Conservation (phyloP, 2,113 vertebrate species). For the Clarias batrachus region DNA sequence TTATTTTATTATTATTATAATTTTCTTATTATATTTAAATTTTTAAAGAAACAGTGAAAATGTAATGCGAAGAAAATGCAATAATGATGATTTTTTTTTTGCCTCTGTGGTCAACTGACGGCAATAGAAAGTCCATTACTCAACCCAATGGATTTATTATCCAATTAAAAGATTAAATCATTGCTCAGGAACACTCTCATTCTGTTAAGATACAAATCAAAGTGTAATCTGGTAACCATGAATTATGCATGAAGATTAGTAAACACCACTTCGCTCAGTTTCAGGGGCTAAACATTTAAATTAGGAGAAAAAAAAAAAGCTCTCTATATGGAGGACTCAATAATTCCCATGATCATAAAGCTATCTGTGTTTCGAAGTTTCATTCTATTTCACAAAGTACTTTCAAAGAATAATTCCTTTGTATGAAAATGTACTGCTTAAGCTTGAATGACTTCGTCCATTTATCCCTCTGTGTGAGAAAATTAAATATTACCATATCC, state of each 20-base stretch:
- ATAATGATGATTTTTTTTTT: constrained; percentile 34
- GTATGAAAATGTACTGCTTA: background rate
- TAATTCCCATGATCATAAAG: constrained; percentile 34
- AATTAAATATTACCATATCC: constrained; percentile 3
- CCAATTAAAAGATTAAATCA: constrained; percentile 57
- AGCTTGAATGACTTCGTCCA: constrained; percentile 8
- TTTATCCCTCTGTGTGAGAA: background rate
- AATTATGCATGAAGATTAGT: constrained; percentile 49
- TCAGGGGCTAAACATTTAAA: constrained; percentile 36
- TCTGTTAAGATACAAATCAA: constrained; percentile 52
- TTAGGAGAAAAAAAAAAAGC: background rate
- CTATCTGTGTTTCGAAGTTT: constrained; percentile 6
- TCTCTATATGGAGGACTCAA: constrained; percentile 39
- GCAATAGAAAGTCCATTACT: constrained; percentile 43
- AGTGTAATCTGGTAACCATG: constrained; percentile 40
- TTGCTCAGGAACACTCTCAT: constrained; percentile 33
- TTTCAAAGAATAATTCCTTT: constrained; percentile 16
- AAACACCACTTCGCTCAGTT: constrained; percentile 44
- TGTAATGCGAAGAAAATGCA: constrained; percentile 29
- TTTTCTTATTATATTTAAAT: no score
- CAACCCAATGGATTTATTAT: constrained; percentile 52
- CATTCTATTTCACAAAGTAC: constrained; percentile 30
- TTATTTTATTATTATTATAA: no score
- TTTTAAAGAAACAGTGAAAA: constrained; percentile 20
- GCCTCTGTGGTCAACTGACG: constrained; percentile 39